These are phyloP conservation scores for Saccostrea glomerata DNA, from an alignment of 1,140 invertebrate species.

Conservation along the genomic window DNA sequence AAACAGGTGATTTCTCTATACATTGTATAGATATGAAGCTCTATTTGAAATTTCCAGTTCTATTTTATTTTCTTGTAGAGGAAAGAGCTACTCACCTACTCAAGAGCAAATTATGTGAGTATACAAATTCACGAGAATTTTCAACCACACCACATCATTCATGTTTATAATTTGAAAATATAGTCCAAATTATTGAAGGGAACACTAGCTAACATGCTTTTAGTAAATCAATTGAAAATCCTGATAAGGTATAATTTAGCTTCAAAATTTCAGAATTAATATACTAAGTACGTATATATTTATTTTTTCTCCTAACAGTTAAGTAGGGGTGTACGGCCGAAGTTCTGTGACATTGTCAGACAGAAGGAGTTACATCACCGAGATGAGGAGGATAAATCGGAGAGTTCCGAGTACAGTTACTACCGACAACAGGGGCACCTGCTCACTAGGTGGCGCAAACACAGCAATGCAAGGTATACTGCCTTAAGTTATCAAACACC, in stretches of 20 bases:
- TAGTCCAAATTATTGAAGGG: too few relatives aligned
- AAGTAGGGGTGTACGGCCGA: slow-evolving; percentile 32
- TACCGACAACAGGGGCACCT: slow-evolving; percentile 43
- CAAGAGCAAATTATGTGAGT: slow-evolving; percentile 40
- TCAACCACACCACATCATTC: too few relatives aligned
- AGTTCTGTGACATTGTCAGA: slow-evolving; percentile 56
- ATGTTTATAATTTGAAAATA: too few relatives aligned
- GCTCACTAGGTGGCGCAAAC: slow-evolving; percentile 47
- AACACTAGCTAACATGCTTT: too few relatives aligned
- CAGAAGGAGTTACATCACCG: slow-evolving; percentile 47
- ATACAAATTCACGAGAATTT: background rate
- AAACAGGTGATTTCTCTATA: too few relatives aligned
- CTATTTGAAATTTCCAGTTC: too few relatives aligned
- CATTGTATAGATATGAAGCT: too few relatives aligned
- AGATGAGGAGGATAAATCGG: slow-evolving; percentile 32
- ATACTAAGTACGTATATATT: too few relatives aligned
- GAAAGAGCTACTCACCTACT: slow-evolving; percentile 23
- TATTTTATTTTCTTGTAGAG: background rate
- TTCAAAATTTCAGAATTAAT: too few relatives aligned
- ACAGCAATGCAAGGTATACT: slow-evolving; percentile 52
- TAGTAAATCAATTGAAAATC: too few relatives aligned
- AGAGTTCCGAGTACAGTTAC: slow-evolving; percentile 49
- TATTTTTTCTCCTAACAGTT: background rate
- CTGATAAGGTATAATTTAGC: too few relatives aligned
- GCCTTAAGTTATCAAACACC: background rate